These are phyloP conservation scores for Lutjanus erythropterus DNA, from an alignment of 2,113 vertebrate genomes.

Conservation along the genomic window DNA sequence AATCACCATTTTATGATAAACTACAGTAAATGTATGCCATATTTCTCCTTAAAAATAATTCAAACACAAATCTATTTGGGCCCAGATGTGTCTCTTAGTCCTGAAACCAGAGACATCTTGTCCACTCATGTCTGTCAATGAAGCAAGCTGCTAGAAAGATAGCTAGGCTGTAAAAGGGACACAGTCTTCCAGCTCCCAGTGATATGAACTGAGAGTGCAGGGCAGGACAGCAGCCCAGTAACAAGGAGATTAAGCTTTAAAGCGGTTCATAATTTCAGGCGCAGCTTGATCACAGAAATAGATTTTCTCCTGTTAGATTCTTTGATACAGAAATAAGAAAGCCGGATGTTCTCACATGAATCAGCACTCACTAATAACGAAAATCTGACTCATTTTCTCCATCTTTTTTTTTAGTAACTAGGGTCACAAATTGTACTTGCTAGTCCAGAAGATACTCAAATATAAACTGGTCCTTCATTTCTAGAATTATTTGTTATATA, in stretches of 20 bases:
- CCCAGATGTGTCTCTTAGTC: slow-evolving; percentile 11
- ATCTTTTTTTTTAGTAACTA: background rate
- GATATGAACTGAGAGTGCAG: slow-evolving; percentile 30
- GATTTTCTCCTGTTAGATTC: background rate
- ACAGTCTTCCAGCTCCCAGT: slow-evolving; percentile 17
- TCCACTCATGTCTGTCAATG: slow-evolving; percentile 70
- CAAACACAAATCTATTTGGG: slow-evolving; percentile 15
- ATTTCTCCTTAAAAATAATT: too few species aligned
- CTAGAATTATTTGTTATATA: background rate
- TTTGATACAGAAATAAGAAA: background rate
- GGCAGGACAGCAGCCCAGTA: background rate
- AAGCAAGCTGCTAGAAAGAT: slow-evolving; percentile 64
- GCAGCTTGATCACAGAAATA: background rate
- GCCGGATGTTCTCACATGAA: slow-evolving; percentile 26
- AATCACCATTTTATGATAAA: too few species aligned
- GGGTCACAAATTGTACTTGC: background rate
- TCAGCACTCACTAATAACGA: slow-evolving; percentile 10
- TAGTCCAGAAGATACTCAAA: background rate
- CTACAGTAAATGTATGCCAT: too few species aligned
- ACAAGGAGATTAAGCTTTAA: background rate
- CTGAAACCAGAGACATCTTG: slow-evolving; percentile 44
- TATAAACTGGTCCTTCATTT: background rate
- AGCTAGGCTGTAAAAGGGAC: slow-evolving; percentile 60
- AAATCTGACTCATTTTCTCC: slow-evolving; percentile 15
- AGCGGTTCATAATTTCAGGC: background rate